A percentile compares a stretch with the other conserved stretches of the same genome.
phyloP scores from a whole-genome alignment of 2,113 vertebrate species.

The Rostratula benghalensis region DNA sequence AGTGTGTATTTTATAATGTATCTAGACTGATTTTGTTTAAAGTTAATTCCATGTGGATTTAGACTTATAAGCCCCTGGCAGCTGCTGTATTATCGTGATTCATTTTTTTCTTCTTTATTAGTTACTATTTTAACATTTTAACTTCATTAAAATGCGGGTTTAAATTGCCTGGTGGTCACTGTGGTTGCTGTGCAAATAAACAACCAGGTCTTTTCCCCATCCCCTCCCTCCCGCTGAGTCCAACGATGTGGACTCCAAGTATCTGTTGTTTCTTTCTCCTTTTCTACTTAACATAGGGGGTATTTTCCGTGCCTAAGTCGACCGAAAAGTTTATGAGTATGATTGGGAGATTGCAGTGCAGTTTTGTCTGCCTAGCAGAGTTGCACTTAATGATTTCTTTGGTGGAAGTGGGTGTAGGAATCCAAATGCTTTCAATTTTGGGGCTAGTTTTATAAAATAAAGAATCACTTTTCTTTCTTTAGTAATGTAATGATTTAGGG shows the following conservation, averaged over 20 bases:
- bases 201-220: background rate
- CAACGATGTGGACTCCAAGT: background rate
- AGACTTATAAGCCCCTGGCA: background rate
- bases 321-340: background rate
- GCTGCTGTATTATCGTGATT: background rate
- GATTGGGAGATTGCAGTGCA: background rate
- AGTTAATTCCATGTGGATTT: background rate
- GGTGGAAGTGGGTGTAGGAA: background rate
- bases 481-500: background rate
- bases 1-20: background rate
- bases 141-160: background rate
- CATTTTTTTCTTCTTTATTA: background rate
- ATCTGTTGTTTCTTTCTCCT: background rate
- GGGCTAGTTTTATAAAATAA: background rate
- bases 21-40: background rate
- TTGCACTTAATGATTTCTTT: background rate
- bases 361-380: background rate
- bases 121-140: background rate
- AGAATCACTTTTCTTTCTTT: background rate
- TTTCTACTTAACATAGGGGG: background rate
- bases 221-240: background rate
- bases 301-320: background rate
- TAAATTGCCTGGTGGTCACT: background rate
- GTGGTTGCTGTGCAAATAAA: background rate
- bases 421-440: background rate